Base-by-base conservation (phyloP, 2,888 invertebrate species). In the Hirtodrosophila alboralis region DNA sequence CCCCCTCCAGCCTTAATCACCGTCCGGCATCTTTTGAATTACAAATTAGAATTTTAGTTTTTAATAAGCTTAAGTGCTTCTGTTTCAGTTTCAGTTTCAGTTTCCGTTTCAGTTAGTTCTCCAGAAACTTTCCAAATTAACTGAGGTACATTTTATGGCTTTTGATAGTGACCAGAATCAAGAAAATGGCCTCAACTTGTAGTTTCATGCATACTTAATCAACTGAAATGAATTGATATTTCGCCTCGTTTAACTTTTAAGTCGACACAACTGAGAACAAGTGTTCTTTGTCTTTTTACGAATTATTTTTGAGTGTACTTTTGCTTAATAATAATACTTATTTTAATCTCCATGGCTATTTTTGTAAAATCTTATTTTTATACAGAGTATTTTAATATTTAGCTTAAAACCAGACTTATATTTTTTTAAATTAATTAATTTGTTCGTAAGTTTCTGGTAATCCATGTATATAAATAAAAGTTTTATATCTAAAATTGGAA, bases 41-140 rank as follows among this genome's bases (percentile, higher is more conserved):
- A 49, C 58, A 69, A 80, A 71, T 57, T 57, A 47, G 47, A 52
- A 64, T 38, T 64, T 63, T 58, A 60, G 80, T 80, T 76, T 76
- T 80, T 73, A 61, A 69, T 74, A 74, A 70, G 70, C 65, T 53
- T 59, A 62, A 74, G 62, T 58, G 65, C 56, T 53, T 9, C 28
- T 52, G 54, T 56, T 71, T 40, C 38, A 41, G 34, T 45, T 21
- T 21, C 18, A 44, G 31, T 23, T 14, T 9, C 18, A 43, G 34
- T 28, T 47, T n/a, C n/a, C n/a, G n/a, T n/a, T n/a, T 38, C 28
- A 28, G 28, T 41, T 58, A 40, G 31, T 40, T 49, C 16, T 21
- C 16, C 2, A 10, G 31, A 58, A 64, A 61, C 51, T 69, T 68
- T 45, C 12, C 13, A 44, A 78, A 78, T 75, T 33, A 61, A 64